Percentiles rank a stretch among this genome's conserved stretches.
phyloP scores from a whole-genome alignment of 2,888 invertebrate species.

The Dicranocentrus wangi region DNA sequence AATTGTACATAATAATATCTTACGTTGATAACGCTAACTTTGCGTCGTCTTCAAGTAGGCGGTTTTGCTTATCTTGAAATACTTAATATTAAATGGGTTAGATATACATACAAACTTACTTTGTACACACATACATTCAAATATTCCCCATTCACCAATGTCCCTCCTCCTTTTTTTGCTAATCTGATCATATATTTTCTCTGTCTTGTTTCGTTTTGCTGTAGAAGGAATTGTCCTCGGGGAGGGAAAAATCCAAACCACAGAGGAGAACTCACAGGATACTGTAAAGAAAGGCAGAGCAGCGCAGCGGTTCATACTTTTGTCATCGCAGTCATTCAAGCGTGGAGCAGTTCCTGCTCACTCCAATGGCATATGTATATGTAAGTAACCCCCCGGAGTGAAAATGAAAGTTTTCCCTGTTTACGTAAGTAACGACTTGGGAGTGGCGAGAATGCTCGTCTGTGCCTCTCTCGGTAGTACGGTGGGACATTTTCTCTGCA shows the following conservation, averaged over 20 bases:
- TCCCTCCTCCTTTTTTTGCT: neutral
- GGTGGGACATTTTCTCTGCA: no score
- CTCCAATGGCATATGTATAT: no score
- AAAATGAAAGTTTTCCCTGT: slow-evolving; percentile 55
- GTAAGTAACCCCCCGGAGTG: slow-evolving; percentile 48
- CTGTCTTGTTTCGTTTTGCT: neutral
- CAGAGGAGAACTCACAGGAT: neutral
- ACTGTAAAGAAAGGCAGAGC: neutral
- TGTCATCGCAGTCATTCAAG: slow-evolving; percentile 17
- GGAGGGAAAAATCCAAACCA: neutral
- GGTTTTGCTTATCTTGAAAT: no score
- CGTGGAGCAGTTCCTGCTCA: neutral
- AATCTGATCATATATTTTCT: neutral
- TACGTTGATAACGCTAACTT: no score
- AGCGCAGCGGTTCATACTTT: neutral
- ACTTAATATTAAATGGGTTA: no score
- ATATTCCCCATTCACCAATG: neutral
- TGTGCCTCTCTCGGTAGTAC: no score
- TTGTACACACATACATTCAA: no score
- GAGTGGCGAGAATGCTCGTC: slow-evolving; percentile 43
- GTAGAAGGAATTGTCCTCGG: no score
- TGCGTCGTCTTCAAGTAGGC: no score
- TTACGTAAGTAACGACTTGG: slow-evolving; percentile 49
- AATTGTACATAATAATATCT: no score
- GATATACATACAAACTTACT: no score